Conservation (phyloP, 2,888 invertebrate species). For the Sinhomidia bicolor region DNA sequence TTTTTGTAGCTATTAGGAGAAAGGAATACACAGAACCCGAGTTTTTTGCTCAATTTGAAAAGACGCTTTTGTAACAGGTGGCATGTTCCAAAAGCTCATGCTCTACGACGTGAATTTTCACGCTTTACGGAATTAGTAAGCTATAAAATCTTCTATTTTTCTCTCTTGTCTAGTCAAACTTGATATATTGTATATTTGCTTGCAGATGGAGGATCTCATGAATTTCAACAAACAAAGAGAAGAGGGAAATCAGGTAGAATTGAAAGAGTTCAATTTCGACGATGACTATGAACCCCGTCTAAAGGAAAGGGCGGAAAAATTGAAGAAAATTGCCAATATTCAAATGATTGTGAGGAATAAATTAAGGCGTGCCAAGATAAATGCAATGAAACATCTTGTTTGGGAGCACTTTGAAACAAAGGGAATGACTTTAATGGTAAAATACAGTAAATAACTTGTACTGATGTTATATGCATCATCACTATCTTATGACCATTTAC, state of each 20-base stretch:
- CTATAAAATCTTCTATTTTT: not conserved
- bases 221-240: conserved; percentile 72
- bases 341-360: conserved; percentile 73
- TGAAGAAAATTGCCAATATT: conserved; percentile 69
- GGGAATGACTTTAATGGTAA: conserved; percentile 75
- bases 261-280: conserved; percentile 76
- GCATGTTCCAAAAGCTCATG: conserved; percentile 62
- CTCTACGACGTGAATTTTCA: conserved; percentile 47
- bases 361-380: conserved; percentile 72
- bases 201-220: conserved; percentile 75
- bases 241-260: conserved; percentile 58
- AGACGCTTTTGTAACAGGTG: conserved; percentile 58
- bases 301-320: conserved; percentile 68
- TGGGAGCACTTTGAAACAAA: conserved; percentile 77
- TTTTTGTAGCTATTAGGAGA: conserved; percentile 21
- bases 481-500: not conserved
- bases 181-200: too few relatives aligned
- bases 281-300: conserved; percentile 74
- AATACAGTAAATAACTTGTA: not conserved
- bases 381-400: conserved; percentile 72
- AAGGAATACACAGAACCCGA: conserved; percentile 70
- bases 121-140: conserved; percentile 57
- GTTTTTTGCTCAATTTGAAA: conserved; percentile 69
- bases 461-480: too few relatives aligned
- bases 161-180: too few relatives aligned